A percentile compares a stretch with the other conserved stretches of the same genome.
Evolutionary conservation across 2,113 vertebrate genomes (phyloP).

Genomic region (Entelurus aequoreus): DNA sequence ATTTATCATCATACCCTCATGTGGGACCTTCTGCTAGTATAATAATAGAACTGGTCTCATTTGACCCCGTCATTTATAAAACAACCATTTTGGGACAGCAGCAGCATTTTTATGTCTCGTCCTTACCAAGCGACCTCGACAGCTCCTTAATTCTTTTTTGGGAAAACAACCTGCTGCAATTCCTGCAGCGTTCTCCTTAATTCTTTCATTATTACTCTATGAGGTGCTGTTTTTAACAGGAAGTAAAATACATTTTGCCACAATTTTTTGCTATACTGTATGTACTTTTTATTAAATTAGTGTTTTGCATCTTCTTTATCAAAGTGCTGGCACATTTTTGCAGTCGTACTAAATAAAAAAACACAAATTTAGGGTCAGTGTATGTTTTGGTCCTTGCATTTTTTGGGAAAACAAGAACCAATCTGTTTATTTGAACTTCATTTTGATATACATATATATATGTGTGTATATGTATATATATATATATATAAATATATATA

Average conservation of each 20-base stretch:
- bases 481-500: too few species aligned
- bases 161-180: slow-evolving; percentile 7
- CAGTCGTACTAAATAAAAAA: too few species aligned
- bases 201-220: slow-evolving; percentile 8
- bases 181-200: background rate
- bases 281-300: too few species aligned
- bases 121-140: slow-evolving; percentile 18
- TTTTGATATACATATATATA: too few species aligned
- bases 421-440: too few species aligned
- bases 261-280: too few species aligned
- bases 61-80: slow-evolving; percentile 7
- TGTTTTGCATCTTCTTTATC: too few species aligned
- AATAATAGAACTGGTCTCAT: slow-evolving; percentile 2
- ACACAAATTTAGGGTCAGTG: too few species aligned
- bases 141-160: background rate
- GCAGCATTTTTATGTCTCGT: slow-evolving; percentile 10
- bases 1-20: background rate
- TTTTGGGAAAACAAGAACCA: too few species aligned
- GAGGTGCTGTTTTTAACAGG: slow-evolving; percentile 17
- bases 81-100: background rate
- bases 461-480: too few species aligned
- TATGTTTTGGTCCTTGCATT: too few species aligned
- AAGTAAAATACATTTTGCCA: slow-evolving; percentile 21
- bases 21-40: background rate
- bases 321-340: too few species aligned